Base-by-base conservation (phyloP, 2,797 vertebrate genomes). In the Sylvia borin region DNA sequence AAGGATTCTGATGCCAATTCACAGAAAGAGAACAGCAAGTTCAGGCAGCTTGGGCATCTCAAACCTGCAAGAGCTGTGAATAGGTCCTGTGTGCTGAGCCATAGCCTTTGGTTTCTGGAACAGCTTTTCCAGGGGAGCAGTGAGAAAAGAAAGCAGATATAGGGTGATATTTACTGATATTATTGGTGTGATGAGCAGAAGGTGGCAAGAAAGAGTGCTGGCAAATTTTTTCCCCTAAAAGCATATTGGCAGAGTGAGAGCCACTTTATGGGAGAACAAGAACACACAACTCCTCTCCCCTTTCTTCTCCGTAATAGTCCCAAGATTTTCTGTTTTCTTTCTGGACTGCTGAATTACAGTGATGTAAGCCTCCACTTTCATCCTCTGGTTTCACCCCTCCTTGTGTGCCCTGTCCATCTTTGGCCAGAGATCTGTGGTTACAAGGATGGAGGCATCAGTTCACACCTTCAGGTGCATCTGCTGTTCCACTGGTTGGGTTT, bases 281-380 rank as follows among this genome's bases (percentile, higher is more conserved):
- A 66, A 21, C 29, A 40, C 8, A 34, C 4, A 50, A 7, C 7
- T 45, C 11, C 20, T 38, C 8, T 68, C 24, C 11, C 17, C 7
- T 38, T 92, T 31, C 22, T 5, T 7, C 10, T 88, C 3, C 2
- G 0, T 31, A 40, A 15, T 2, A 50, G 26, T 67, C 26, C 50
- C 57, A 83, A 21, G 22, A 55, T 87, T 55, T 67, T 65, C 32
- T 13, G 5, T 90, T 67, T 88, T 71, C 47, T 62, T 71, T n/a
- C 10, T 0, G 0, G 24, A 61, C 34, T 4, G 1, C 31, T 43
- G 31, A 53, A 62, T 65, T 77, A 43, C 5, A 7, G 24, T 57
- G 45, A 18, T 1, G 5, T 78, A 48, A 85, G 43, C 14, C 7
- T 76, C 22, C 9, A 10, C 0, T 2, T 88, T 50, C 55, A 60